Conservation (phyloP, 2,888 invertebrate species). For the Eristalinus sepulchralis region DNA sequence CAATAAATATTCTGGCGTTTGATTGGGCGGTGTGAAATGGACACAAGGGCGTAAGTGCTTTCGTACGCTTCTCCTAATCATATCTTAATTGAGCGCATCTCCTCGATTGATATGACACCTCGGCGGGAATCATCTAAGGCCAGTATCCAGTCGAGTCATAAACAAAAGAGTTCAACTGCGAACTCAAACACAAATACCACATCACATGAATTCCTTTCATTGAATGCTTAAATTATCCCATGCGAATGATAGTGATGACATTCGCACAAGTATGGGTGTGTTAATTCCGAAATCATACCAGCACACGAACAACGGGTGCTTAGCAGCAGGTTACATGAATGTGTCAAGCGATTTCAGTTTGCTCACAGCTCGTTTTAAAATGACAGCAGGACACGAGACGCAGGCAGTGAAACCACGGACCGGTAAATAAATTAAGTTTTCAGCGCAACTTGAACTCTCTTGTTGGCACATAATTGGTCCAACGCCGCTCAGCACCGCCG, state of each 20-base stretch:
- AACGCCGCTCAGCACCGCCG: conserved; percentile 10
- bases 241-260: conserved; percentile 54
- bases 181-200: not conserved
- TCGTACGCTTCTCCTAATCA: not conserved
- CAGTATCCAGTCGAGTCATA: not conserved
- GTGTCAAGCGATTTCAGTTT: conserved; percentile 42
- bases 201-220: not conserved
- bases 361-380: conserved; percentile 3
- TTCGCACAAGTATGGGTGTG: conserved; percentile 22
- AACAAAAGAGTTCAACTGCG: not conserved
- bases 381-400: conserved; percentile 5
- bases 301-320: conserved; percentile 45
- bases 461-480: conserved; percentile 55
- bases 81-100: not conserved
- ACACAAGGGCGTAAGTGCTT: not conserved
- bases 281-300: conserved; percentile 6
- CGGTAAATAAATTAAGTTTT: conserved; percentile 60
- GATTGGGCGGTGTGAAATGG: not conserved
- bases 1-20: not conserved
- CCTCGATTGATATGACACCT: no score
- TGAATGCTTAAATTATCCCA: conserved; percentile 37
- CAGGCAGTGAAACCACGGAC: not conserved
- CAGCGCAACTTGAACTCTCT: conserved; percentile 51
- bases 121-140: no score
- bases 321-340: conserved; percentile 39